These are phyloP conservation scores for Nephila pilipes DNA, from an alignment of 1,140 invertebrate genomes.

Conservation along the genomic window DNA sequence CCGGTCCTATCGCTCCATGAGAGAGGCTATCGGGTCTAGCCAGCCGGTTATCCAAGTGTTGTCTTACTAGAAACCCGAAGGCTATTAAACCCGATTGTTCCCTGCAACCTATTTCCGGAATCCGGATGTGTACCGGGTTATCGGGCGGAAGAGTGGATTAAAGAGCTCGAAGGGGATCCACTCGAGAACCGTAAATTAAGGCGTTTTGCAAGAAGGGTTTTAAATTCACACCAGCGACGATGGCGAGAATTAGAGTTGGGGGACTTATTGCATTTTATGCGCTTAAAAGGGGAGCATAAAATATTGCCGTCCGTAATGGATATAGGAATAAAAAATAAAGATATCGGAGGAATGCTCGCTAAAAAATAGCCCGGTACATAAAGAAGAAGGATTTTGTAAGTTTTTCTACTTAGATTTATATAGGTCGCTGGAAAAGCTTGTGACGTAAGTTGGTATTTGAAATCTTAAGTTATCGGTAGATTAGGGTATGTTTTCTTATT, in stretches of 20 bases:
- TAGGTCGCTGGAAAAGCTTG: neutral
- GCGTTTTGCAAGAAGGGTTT: conserved; percentile 70
- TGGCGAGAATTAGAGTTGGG: conserved; percentile 49
- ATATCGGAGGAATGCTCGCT: neutral
- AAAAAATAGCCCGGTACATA: neutral
- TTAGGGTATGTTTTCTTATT: too few relatives aligned
- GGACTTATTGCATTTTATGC: conserved; percentile 67
- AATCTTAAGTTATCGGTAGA: too few relatives aligned
- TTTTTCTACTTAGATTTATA: neutral
- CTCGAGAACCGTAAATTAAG: conserved; percentile 68
- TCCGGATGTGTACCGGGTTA: conserved; percentile 72
- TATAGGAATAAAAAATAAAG: conserved; percentile 44
- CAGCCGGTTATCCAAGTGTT: conserved; percentile 63
- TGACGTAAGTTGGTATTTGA: neutral
- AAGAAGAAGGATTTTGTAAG: neutral
- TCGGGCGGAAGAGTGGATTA: conserved; percentile 73
- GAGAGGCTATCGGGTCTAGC: conserved; percentile 49
- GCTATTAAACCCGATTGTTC: conserved; percentile 75
- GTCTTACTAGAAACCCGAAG: conserved; percentile 52
- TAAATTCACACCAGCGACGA: conserved; percentile 58
- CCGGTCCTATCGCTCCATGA: neutral
- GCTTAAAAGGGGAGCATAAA: conserved; percentile 56
- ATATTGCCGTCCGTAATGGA: conserved; percentile 28
- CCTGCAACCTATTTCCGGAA: conserved; percentile 70
- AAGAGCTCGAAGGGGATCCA: conserved; percentile 44